Percentiles rank a stretch among this genome's conserved stretches.
Conservation (phyloP, 1,140 invertebrate genomes). For the Caenorhabditis latens region DNA sequence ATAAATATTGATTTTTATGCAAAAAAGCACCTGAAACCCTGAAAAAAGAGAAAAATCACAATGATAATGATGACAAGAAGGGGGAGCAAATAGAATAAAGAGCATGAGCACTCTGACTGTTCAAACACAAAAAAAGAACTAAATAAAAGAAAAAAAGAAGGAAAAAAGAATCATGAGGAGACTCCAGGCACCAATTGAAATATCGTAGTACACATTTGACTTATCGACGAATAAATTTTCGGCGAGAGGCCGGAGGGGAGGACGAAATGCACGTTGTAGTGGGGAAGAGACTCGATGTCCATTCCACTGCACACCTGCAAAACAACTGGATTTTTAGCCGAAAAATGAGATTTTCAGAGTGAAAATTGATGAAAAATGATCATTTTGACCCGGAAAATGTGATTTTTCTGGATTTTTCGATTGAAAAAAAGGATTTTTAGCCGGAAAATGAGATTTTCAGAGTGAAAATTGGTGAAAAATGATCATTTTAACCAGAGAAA, state of each 20-base stretch:
- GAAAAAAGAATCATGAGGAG: conserved; percentile 21
- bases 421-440: background rate
- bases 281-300: conserved; percentile 44
- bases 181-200: conserved; percentile 39
- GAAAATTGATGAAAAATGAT: too few relatives aligned
- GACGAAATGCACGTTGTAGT: conserved; percentile 62
- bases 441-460: too few relatives aligned
- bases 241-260: conserved; percentile 41
- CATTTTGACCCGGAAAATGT: too few relatives aligned
- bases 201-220: background rate
- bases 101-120: conserved; percentile 14
- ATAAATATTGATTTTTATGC: conserved; percentile 7
- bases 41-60: conserved; percentile 2
- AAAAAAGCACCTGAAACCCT: background rate
- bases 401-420: too few relatives aligned
- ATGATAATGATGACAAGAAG: conserved; percentile 28
- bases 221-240: conserved; percentile 42
- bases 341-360: too few relatives aligned
- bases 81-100: conserved; percentile 42
- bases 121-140: background rate
- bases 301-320: conserved; percentile 56
- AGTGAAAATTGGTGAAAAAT: too few relatives aligned
- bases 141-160: too few relatives aligned
- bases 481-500: too few relatives aligned
- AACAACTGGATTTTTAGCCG: background rate